Conservation (phyloP, 2,113 vertebrate genomes). For the Siphamia tubifer region DNA sequence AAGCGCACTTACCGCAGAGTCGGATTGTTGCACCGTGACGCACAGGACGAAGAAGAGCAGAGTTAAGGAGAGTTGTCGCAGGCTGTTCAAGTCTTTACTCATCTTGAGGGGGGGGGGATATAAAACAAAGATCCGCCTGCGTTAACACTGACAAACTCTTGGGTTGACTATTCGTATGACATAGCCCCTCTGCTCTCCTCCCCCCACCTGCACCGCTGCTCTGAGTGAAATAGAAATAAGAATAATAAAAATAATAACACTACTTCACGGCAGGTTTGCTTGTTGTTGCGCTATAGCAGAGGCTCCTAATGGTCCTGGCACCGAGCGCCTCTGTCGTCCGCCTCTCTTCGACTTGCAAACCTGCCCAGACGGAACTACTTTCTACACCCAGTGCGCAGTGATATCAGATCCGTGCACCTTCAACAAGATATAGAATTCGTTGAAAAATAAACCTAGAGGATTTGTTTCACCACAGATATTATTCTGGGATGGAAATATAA, state of each 20-base stretch:
- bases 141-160: slow-evolving; percentile 50
- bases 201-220: slow-evolving; percentile 1
- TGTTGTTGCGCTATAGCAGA: slow-evolving; percentile 41
- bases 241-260: not conserved
- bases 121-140: slow-evolving; percentile 58
- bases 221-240: not conserved
- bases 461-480: not conserved
- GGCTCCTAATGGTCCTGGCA: slow-evolving; percentile 64
- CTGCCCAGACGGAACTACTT: slow-evolving; percentile 75
- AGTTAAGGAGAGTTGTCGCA: slow-evolving; percentile 54
- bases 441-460: not conserved
- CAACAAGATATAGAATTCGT: not conserved
- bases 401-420: slow-evolving; percentile 6
- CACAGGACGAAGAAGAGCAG: slow-evolving; percentile 70
- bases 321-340: slow-evolving; percentile 72
- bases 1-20: slow-evolving; percentile 76
- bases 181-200: slow-evolving; percentile 63
- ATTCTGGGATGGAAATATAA: rapidly evolving
- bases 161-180: slow-evolving; percentile 45
- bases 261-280: slow-evolving; percentile 3
- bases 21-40: slow-evolving; percentile 59
- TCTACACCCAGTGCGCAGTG: slow-evolving; percentile 34
- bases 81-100: slow-evolving; percentile 62
- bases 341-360: slow-evolving; percentile 67
- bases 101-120: slow-evolving; percentile 55